Base-by-base conservation (phyloP, 2,113 vertebrate genomes). In the Psilopsiagon aurifrons region DNA sequence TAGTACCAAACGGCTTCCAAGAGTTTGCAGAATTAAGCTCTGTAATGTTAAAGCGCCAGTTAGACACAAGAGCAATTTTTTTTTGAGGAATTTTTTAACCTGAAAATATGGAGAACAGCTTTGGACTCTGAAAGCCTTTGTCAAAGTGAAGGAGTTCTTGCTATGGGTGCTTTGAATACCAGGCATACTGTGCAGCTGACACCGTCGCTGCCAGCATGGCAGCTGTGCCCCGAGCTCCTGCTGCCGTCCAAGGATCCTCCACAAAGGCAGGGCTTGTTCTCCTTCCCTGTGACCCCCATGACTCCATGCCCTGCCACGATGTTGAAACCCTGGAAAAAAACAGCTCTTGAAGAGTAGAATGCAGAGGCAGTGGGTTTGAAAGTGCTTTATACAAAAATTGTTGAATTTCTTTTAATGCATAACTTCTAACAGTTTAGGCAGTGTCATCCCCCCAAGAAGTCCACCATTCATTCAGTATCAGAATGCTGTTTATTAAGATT, bases 231-330 rank as follows among this genome's bases (percentile, higher is more conserved):
- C 29, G 6, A 74, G 94, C 83, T 87, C 73, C 70, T 1, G 4
- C 81, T 92, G 89, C 67, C 18, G 27, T 77, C 95, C 63, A 12
- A 35, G 83, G 39, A 55, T 33, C 47, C 31, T 3, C 25, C 71
- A 98, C 96, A 98, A 97, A 96, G 95, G 88, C 90, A 43, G 80
- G 2, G 3, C 85, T 97, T 98, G 97, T 98, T 97, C 92, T 64
- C 33, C 75, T 70, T 33, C 64, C 64, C 64, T 3, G 11, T 96
- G 94, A 64, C 90, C 85, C 71, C 2, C 4, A 74, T 59, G 82
- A 90, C 88, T 95, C 29, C 1, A 51, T 94, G 95, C 78, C 76
- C 6, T 60, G 95, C 87, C 81, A 80, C 57, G 5, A 1, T 51
- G 88, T 52, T 92, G 88, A 63, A 82, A 76, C 62, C 2, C 6